These are phyloP conservation scores for Sylvia borin DNA, from an alignment of 2,797 vertebrate species.

Conservation along the genomic window DNA sequence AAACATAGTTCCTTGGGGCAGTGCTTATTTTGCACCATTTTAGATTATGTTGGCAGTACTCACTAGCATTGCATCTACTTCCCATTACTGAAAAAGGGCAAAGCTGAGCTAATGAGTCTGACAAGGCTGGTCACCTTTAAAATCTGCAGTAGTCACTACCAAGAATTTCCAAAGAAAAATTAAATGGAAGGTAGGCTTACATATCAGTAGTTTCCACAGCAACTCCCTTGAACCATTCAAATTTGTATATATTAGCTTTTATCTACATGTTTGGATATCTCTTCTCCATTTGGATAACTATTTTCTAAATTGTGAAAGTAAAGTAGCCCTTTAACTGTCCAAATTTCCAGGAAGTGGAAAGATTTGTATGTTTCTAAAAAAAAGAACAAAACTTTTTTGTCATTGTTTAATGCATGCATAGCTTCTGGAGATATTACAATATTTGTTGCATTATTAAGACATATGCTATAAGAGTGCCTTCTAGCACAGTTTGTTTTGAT, in stretches of 20 bases:
- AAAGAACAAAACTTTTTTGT: neutral
- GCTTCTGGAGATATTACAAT: neutral
- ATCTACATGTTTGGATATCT: neutral
- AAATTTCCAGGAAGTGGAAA: neutral
- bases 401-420: neutral
- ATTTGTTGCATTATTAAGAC: neutral
- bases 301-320: neutral
- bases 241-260: neutral
- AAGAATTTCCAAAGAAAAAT: constrained; percentile 13
- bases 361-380: neutral
- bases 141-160: neutral
- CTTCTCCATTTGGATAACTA: neutral
- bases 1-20: constrained; percentile 11
- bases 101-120: neutral
- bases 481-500: neutral
- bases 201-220: neutral
- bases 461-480: neutral
- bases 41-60: constrained; percentile 25
- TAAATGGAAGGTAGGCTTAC: neutral
- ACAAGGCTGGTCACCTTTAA: neutral
- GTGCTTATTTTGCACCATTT: constrained; percentile 32
- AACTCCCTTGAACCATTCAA: neutral
- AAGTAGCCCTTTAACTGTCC: neutral
- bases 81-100: constrained; percentile 6
- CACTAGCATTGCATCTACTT: neutral